Evolutionary conservation across 2,797 vertebrate species (phyloP).

Genomic region (Manis pentadactyla): DNA sequence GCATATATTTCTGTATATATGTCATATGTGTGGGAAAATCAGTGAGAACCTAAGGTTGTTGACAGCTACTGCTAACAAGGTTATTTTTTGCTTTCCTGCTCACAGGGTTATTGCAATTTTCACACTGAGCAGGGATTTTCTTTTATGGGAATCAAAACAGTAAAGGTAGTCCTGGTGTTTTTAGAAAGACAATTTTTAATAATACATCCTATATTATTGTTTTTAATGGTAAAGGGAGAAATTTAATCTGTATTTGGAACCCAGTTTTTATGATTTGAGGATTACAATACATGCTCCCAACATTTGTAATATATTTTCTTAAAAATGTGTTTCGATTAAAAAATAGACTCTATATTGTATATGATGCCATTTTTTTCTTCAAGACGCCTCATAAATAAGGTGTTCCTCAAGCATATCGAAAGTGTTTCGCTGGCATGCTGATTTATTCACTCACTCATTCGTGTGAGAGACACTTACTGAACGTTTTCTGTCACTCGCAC

Average conservation of each 20-base stretch:
- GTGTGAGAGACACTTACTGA: neutral
- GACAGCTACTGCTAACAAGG: neutral
- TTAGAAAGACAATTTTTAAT: neutral
- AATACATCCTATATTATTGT: neutral
- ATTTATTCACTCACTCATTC: neutral
- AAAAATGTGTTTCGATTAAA: neutral
- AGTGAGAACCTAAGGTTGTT: neutral
- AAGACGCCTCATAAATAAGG: neutral
- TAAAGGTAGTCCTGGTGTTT: neutral
- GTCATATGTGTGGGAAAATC: neutral
- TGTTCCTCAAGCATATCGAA: neutral
- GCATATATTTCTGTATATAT: neutral
- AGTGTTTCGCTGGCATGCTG: neutral
- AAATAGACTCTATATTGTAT: neutral
- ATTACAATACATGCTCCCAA: neutral
- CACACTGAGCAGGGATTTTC: neutral
- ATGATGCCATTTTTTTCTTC: neutral
- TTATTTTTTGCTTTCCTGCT: constrained; percentile 24
- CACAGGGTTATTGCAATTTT: neutral
- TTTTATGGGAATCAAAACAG: neutral
- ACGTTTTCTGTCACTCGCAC: neutral
- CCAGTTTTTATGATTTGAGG: neutral
- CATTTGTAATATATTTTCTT: neutral
- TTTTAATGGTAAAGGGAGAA: neutral
- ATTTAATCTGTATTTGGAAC: neutral